Conservation (phyloP, 2,888 invertebrate genomes). For the Drosophila robusta region DNA sequence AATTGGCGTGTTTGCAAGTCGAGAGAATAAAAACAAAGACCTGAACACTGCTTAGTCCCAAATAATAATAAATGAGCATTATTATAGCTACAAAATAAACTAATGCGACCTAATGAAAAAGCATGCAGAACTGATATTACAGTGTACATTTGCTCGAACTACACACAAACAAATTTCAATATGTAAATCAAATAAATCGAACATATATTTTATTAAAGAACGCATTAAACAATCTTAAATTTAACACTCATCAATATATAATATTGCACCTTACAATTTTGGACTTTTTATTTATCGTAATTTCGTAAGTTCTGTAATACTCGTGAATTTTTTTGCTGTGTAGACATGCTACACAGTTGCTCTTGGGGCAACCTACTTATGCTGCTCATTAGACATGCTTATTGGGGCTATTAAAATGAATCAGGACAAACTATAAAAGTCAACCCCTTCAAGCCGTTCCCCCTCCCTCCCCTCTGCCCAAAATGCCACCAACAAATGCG, state of each 20-base stretch:
- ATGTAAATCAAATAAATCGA: too few relatives aligned
- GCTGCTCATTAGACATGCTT: constrained; percentile 80
- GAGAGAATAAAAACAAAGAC: constrained; percentile 42
- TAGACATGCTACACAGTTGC: neutral
- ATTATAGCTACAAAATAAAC: constrained; percentile 29
- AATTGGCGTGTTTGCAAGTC: constrained; percentile 58
- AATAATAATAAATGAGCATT: constrained; percentile 59
- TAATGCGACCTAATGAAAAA: constrained; percentile 33
- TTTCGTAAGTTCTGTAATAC: neutral
- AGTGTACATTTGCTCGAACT: too few relatives aligned
- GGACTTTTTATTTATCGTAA: too few relatives aligned
- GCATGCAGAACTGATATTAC: constrained; percentile 25
- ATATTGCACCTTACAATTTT: too few relatives aligned
- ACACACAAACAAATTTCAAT: too few relatives aligned
- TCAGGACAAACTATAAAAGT: constrained; percentile 82
- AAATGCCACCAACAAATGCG: constrained; percentile 49
- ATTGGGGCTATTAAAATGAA: constrained; percentile 81
- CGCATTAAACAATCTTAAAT: too few relatives aligned
- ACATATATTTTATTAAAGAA: neutral
- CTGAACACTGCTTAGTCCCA: constrained; percentile 51
- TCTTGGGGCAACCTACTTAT: constrained; percentile 60
- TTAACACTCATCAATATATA: too few relatives aligned
- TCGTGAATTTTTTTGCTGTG: constrained; percentile 5
- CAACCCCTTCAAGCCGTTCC: constrained; percentile 53
- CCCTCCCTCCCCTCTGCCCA: constrained; percentile 17